Conservation (phyloP, 2,888 invertebrate species). For the Eupithecia subfuscata region DNA sequence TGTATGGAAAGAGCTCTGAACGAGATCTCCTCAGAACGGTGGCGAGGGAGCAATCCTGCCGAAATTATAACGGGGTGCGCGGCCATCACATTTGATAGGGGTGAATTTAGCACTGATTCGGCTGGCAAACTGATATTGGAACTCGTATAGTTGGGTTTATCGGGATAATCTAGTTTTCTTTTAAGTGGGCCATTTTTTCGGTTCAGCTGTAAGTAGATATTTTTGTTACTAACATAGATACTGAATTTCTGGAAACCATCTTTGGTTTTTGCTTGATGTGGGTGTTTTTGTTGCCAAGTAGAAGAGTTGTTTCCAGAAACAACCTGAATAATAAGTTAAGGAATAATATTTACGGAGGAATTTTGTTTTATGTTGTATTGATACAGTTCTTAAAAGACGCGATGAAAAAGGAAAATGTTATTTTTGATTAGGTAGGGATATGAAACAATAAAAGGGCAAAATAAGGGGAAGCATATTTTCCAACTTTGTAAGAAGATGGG, state of each 20-base stretch:
- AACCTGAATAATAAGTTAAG: neutral
- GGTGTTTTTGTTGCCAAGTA: neutral
- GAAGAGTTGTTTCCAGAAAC: neutral
- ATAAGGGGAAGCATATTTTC: neutral
- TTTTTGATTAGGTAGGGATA: neutral
- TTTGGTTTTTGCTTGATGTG: neutral
- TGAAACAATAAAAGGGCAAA: neutral
- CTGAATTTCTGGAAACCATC: neutral
- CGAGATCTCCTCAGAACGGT: conserved; percentile 23
- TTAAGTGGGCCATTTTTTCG: conserved; percentile 5
- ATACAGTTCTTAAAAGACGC: neutral
- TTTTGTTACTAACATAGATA: neutral
- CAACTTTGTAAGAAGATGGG: neutral
- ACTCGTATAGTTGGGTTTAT: conserved; percentile 25
- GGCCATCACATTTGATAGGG: conserved; percentile 35
- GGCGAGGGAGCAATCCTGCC: conserved; percentile 29
- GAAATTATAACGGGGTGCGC: conserved; percentile 38
- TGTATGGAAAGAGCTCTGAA: conserved; percentile 15
- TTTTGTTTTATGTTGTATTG: neutral
- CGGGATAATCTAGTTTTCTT: conserved; percentile 17
- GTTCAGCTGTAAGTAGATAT: neutral
- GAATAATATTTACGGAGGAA: neutral
- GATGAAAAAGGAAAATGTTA: neutral
- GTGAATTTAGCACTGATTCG: conserved; percentile 36
- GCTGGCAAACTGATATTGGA: conserved; percentile 31